Percentiles rank a stretch among this genome's conserved stretches.
phyloP scores from a whole-genome alignment of 2,888 invertebrate genomes.

The Nephrotoma appendiculata region DNA sequence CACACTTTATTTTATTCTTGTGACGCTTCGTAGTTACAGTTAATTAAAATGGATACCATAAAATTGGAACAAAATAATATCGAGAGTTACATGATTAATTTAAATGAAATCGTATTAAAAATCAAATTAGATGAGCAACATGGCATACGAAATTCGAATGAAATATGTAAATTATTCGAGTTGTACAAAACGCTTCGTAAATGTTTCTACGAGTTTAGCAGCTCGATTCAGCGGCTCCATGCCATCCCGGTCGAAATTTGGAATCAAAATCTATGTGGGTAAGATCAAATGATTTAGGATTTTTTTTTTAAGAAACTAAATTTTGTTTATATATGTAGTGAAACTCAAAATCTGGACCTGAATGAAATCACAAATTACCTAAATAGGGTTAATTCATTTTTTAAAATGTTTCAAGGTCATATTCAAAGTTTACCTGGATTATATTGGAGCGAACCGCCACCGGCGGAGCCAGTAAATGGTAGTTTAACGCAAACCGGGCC shows the following conservation, averaged over 20 bases:
- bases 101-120: not conserved
- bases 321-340: not conserved
- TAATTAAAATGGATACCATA: not conserved
- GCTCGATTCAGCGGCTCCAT: not conserved
- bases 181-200: not conserved
- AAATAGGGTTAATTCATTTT: not conserved
- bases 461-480: not conserved
- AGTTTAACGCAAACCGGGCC: too few species aligned
- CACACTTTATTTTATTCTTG: too few species aligned
- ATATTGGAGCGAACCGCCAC: not conserved
- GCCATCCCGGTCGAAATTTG: not conserved
- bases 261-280: not conserved
- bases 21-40: too few species aligned
- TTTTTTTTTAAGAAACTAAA: not conserved
- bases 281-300: not conserved
- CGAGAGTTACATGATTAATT: not conserved
- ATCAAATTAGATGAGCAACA: not conserved
- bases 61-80: not conserved
- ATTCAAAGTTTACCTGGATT: not conserved
- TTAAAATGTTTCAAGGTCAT: not conserved
- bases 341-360: not conserved
- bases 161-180: not conserved
- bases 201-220: not conserved
- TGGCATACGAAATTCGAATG: not conserved
- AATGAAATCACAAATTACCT: not conserved